A percentile compares a stretch with the other conserved stretches of the same genome.
Evolutionary conservation across 1,140 invertebrate genomes (phyloP).

Genomic region (Belonocnema kinseyi): DNA sequence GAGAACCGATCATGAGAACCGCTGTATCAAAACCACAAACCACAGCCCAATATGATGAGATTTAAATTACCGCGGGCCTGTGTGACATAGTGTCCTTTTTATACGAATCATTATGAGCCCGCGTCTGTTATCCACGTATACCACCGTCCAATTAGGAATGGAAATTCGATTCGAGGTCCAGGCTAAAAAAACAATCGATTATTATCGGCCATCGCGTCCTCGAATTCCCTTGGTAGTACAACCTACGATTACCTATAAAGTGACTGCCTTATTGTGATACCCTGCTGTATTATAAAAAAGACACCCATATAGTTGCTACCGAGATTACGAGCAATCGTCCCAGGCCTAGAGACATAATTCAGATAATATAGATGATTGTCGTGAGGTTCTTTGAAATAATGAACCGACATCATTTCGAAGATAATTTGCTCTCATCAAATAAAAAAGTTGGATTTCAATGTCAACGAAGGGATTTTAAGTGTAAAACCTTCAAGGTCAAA

Average conservation of each 20-base stretch:
- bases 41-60: constrained; percentile 59
- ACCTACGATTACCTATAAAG: constrained; percentile 2
- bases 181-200: constrained; percentile 40
- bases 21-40: constrained; percentile 58
- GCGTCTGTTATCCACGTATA: constrained; percentile 40
- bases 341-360: too few species aligned
- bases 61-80: constrained; percentile 56
- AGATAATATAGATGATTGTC: too few species aligned
- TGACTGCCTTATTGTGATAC: neutral
- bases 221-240: constrained; percentile 7
- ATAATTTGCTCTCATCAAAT: too few species aligned
- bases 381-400: too few species aligned
- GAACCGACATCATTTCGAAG: too few species aligned
- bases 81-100: constrained; percentile 59
- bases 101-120: constrained; percentile 49
- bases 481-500: too few species aligned
- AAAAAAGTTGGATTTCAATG: too few species aligned
- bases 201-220: constrained; percentile 29
- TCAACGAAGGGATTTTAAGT: too few species aligned
- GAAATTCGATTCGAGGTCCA: constrained; percentile 44
- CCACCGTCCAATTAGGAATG: constrained; percentile 49
- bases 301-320: too few species aligned
- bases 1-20: constrained; percentile 45
- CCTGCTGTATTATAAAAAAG: too few species aligned
- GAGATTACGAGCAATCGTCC: too few species aligned